A percentile compares a stretch with the other conserved stretches of the same genome.
These are phyloP conservation scores for Centropus bengalensis DNA, from an alignment of 2,113 vertebrate genomes.

Conservation along the genomic window DNA sequence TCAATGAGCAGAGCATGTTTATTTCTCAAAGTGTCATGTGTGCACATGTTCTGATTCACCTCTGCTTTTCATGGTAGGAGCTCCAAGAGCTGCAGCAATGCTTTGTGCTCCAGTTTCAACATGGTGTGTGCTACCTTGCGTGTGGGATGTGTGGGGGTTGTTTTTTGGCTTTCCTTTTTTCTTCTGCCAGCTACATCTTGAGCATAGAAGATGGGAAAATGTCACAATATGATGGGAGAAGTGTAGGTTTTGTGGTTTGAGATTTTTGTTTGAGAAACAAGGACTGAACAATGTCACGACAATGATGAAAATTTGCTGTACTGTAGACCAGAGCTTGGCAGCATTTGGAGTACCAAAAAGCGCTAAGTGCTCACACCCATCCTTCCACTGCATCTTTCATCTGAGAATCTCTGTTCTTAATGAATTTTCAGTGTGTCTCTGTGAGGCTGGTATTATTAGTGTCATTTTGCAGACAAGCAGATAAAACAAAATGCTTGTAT, in stretches of 20 bases:
- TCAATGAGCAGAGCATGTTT: background rate
- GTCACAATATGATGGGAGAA: background rate
- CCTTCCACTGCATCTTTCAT: background rate
- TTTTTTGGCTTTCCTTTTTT: background rate
- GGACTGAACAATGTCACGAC: constrained; percentile 2
- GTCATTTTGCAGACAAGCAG: constrained; percentile 51
- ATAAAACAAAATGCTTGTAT: constrained; percentile 43
- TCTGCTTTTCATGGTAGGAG: background rate
- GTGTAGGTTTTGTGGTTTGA: background rate
- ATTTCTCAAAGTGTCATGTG: background rate
- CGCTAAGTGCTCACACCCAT: constrained; percentile 21
- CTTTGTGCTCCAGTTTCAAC: background rate
- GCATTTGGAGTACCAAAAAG: background rate
- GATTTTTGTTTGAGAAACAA: background rate
- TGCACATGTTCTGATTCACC: background rate
- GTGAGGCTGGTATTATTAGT: constrained; percentile 34
- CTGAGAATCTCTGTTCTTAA: constrained; percentile 22
- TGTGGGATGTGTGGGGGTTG: no score
- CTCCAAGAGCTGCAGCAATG: background rate
- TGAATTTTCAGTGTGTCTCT: constrained; percentile 27
- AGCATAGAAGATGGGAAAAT: background rate
- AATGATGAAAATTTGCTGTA: background rate
- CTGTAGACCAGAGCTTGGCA: background rate
- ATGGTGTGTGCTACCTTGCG: background rate
- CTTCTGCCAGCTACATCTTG: background rate